A percentile compares a stretch with the other conserved stretches of the same genome.
Evolutionary conservation across 2,113 vertebrate genomes (phyloP).

Genomic region (Alligator mississippiensis): DNA sequence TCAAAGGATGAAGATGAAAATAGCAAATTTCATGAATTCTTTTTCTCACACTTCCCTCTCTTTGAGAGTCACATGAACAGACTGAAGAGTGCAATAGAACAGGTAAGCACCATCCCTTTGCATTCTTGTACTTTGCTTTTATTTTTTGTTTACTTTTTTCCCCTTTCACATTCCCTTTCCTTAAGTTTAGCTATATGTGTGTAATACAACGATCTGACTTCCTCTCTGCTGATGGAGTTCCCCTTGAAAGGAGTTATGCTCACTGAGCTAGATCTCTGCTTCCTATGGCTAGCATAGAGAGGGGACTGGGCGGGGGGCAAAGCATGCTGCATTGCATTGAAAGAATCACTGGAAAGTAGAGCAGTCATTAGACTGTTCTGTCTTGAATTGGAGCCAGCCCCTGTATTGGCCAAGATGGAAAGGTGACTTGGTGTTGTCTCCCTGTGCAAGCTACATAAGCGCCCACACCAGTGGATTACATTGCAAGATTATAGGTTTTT

Average conservation of each 20-base stretch:
- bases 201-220: neutral
- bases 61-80: slow-evolving; percentile 99
- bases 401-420: neutral
- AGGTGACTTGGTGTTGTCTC: neutral
- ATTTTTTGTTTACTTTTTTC: neutral
- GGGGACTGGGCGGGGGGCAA: neutral
- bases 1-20: slow-evolving; percentile 92
- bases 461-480: rapidly evolving
- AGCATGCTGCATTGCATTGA: rapidly evolving
- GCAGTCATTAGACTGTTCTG: rapidly evolving
- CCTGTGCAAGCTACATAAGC: neutral
- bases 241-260: neutral
- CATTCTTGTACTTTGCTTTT: neutral
- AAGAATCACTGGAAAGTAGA: neutral
- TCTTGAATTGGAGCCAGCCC: neutral
- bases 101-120: slow-evolving; percentile 80
- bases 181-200: neutral
- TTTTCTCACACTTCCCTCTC: slow-evolving; percentile 99
- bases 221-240: neutral
- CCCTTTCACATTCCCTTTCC: neutral
- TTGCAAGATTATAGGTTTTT: neutral
- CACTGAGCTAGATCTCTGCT: neutral
- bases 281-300: neutral
- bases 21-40: slow-evolving; percentile 96
- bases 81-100: slow-evolving; percentile 96